A percentile compares a stretch with the other conserved stretches of the same genome.
These are phyloP conservation scores for Epinephelus lanceolatus DNA, from an alignment of 2,113 vertebrate species.

Conservation along the genomic window DNA sequence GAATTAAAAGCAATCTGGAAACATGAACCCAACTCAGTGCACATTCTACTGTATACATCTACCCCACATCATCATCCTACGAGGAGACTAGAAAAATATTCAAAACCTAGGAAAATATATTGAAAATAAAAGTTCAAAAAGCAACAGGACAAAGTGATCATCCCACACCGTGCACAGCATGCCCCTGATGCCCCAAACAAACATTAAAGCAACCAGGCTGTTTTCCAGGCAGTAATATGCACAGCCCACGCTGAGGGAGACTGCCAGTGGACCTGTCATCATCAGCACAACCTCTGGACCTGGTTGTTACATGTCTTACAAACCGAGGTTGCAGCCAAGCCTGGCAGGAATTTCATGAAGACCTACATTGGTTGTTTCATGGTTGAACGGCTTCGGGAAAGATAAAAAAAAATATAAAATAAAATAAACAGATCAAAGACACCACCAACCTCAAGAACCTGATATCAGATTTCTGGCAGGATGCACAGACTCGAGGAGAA, in stretches of 20 bases:
- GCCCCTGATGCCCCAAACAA: background rate
- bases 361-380: conserved; percentile 13
- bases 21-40: conserved; percentile 6
- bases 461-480: conserved; percentile 30
- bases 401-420: conserved; percentile 16
- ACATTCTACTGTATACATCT: background rate
- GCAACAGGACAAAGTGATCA: background rate
- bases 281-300: conserved; percentile 40
- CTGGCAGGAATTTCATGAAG: conserved; percentile 28
- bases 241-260: background rate
- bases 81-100: background rate
- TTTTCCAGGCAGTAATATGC: conserved; percentile 9
- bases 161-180: conserved; percentile 19
- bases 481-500: background rate
- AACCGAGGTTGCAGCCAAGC: conserved; percentile 16
- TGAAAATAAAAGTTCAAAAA: conserved; percentile 1
- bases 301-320: conserved; percentile 29
- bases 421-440: conserved; percentile 50
- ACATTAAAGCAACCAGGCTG: background rate
- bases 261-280: conserved; percentile 7
- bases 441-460: conserved; percentile 11
- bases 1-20: conserved; percentile 22
- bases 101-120: background rate
- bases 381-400: conserved; percentile 16
- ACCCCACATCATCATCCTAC: background rate